Evolutionary conservation across 2,888 invertebrate species (phyloP), one percentile per base, ranked within the genome.

Genomic region (Eupithecia inturbata): DNA sequence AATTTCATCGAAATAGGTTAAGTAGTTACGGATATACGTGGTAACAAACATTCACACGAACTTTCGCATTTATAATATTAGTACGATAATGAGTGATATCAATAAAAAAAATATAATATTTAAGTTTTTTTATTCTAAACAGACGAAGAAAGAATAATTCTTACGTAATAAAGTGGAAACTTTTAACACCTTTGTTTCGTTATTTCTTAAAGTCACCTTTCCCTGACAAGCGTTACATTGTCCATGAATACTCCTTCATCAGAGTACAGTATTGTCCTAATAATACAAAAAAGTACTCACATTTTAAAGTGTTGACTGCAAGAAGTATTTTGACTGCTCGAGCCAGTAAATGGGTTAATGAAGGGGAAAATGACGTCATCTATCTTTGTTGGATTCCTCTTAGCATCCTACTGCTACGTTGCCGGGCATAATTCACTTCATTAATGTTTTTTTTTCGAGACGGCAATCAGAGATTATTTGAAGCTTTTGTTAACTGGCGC

Each of bases 351-450:
- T 91, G 88, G 91, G 90, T 92, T 92, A 93, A 92, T 92, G 92
- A 92, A 92, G 88, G 84, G 89, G 89, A 90, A 91, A 92, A 92
- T 92, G 86, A 91, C 89, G 86, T 90, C 90, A 91, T 93, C 90
- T 87, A 90, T 93, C 92, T 92, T 92, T 91, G 89, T 91, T 90
- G 90, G 87, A 91, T 90, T 89, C 87, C 88, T 89, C 87, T 89
- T 87, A 90, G 89, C 86, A 87, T 88, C 89, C 86, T 83, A 81
- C 82, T 82, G 85, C 84, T 83, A 82, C 84, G 82, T 82, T 83
- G 82, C 86, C 83, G 81, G 80, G 84, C 87, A 89, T 91, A 89
- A 91, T 92, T 91, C 86, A 88, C 87, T 90, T 91, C 89, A 90
- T 92, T 91, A 90, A 88, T 88, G 87, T 88, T 78, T 85, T 85